Percentiles rank a stretch among this genome's conserved stretches.
These are phyloP conservation scores for Muricea muricata DNA, from an alignment of 92 coral and sea anemone genomes.

Conservation along the genomic window DNA sequence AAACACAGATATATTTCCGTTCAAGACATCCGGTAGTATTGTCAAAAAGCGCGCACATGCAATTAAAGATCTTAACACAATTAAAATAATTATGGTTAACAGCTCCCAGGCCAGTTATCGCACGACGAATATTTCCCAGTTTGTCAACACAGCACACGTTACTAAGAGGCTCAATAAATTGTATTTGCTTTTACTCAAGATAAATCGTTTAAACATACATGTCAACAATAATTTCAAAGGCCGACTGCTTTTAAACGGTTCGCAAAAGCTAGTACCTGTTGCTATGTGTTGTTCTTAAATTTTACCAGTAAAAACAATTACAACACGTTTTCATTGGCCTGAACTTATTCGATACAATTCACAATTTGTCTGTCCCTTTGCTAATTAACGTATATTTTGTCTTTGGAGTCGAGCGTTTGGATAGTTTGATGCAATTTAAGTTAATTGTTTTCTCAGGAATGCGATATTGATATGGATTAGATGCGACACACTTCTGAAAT, in stretches of 20 bases:
- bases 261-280: conserved; percentile 22
- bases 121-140: too few species aligned
- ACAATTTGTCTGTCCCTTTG: not conserved
- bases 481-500: not conserved
- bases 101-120: too few species aligned
- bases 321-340: not conserved
- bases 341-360: not conserved
- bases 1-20: too few species aligned
- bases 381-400: not conserved
- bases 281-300: not conserved
- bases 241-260: not conserved
- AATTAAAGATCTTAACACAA: too few species aligned
- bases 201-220: not conserved
- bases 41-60: too few species aligned
- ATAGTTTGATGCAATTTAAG: not conserved
- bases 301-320: conserved; percentile 46
- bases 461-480: not conserved
- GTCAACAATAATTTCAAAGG: not conserved
- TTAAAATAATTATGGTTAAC: too few species aligned
- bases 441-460: not conserved
- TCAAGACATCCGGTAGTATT: too few species aligned
- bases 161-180: not conserved
- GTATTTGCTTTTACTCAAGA: not conserved
- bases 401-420: not conserved
- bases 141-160: not conserved